These are phyloP conservation scores for Spinus pinus DNA, from an alignment of 2,797 vertebrate genomes.

Conservation along the genomic window DNA sequence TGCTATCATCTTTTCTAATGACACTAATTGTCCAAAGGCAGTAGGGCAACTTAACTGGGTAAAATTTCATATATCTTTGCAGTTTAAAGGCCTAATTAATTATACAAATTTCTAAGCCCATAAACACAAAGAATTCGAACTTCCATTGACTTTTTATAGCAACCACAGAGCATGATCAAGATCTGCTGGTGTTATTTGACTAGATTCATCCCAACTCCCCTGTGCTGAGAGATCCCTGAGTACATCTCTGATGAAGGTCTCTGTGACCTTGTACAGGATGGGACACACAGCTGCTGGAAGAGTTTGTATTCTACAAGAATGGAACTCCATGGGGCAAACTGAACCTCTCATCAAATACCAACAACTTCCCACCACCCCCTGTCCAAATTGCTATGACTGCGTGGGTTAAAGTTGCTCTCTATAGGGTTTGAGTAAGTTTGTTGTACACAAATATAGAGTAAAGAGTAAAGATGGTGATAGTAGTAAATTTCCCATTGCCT, in stretches of 20 bases:
- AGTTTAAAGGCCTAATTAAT: background rate
- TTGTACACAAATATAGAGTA: background rate
- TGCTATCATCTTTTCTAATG: background rate
- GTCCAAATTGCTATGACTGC: rapidly evolving
- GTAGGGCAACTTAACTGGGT: background rate
- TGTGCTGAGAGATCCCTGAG: background rate
- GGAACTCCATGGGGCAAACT: background rate
- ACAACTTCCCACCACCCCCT: background rate
- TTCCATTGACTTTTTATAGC: background rate
- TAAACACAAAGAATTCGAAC: background rate
- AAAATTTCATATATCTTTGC: background rate
- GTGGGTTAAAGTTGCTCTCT: background rate
- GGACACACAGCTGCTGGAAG: background rate
- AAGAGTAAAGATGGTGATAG: background rate
- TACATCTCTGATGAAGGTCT: rapidly evolving
- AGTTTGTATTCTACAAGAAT: background rate
- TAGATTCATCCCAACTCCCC: background rate
- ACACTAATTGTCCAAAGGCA: background rate
- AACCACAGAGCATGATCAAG: background rate
- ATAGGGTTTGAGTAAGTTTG: background rate
- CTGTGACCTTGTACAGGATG: background rate
- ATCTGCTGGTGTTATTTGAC: background rate
- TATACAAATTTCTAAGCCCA: background rate
- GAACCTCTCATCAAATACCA: background rate
- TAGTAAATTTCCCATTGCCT: background rate